A percentile compares a stretch with the other conserved stretches of the same genome.
Conservation (phyloP, 30 jellyfish, hydroid and myxozoan species). For the Aurelia aurita region DNA sequence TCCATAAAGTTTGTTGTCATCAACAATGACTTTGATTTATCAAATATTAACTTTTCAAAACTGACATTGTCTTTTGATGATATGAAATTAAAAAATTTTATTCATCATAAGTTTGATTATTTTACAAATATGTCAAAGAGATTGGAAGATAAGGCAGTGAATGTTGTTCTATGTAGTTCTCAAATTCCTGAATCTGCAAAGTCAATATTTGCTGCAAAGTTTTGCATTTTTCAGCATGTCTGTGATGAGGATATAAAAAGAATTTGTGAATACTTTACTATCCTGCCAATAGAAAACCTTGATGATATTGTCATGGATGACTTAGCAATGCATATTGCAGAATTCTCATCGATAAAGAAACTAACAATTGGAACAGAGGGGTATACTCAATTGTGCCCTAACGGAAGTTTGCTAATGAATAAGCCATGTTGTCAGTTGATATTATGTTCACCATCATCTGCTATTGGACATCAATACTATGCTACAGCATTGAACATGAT, state of each 20-base stretch:
- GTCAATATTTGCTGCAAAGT: background rate
- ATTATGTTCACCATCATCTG: conserved; percentile 52
- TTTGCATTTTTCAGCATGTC: conserved; percentile 26
- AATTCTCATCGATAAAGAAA: conserved; percentile 7
- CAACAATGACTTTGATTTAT: background rate
- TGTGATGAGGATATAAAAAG: conserved; percentile 45
- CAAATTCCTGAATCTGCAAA: conserved; percentile 30
- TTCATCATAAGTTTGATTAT: background rate
- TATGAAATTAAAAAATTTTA: background rate
- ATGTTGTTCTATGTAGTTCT: conserved; percentile 12
- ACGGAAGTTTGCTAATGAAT: background rate
- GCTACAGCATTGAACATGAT: conserved; percentile 34
- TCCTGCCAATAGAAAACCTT: conserved; percentile 33
- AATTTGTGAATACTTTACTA: conserved; percentile 5
- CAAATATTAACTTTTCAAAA: conserved; percentile 7
- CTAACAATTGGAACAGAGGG: conserved; percentile 41
- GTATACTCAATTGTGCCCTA: conserved; percentile 11
- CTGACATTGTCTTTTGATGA: background rate
- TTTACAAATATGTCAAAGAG: background rate
- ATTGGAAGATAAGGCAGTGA: background rate
- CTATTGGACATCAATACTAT: conserved; percentile 58
- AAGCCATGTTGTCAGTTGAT: conserved; percentile 44
- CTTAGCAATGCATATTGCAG: conserved; percentile 1
- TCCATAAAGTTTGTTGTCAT: conserved; percentile 22
- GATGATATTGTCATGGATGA: conserved; percentile 20